These are phyloP conservation scores for Periophthalmus magnuspinnatus DNA, from an alignment of 2,797 vertebrate genomes.

Conservation along the genomic window DNA sequence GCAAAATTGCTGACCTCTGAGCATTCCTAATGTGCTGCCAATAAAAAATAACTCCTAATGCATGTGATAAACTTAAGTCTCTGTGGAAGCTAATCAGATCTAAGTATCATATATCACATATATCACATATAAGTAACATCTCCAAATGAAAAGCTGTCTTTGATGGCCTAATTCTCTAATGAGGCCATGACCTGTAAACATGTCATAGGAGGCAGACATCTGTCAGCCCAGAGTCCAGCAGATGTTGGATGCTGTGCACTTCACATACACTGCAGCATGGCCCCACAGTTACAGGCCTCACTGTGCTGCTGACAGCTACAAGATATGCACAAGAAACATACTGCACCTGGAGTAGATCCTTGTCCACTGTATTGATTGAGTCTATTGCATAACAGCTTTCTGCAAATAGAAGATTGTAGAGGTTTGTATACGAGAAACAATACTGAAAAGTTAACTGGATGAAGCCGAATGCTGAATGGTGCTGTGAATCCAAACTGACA, in stretches of 20 bases:
- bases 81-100: conserved; percentile 5
- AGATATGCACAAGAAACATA: conserved; percentile 9
- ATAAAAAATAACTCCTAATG: neutral
- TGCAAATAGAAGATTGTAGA: conserved; percentile 57
- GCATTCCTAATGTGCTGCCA: conserved; percentile 14
- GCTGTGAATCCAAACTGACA: conserved; percentile 46
- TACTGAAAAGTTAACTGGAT: conserved; percentile 44
- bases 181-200: conserved; percentile 69
- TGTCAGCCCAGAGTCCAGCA: conserved; percentile 58
- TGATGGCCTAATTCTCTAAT: conserved; percentile 63
- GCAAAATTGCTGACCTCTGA: conserved; percentile 17
- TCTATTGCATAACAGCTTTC: conserved; percentile 62
- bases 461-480: conserved; percentile 43
- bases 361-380: conserved; percentile 48
- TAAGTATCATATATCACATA: neutral
- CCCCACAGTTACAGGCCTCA: neutral
- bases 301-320: conserved; percentile 26
- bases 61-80: conserved; percentile 10
- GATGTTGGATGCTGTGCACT: conserved; percentile 53
- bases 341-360: conserved; percentile 26
- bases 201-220: conserved; percentile 55
- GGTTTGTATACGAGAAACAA: conserved; percentile 46
- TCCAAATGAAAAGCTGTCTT: conserved; percentile 37
- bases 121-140: conserved; percentile 11
- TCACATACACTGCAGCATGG: neutral